Base-by-base conservation (phyloP, 2,797 vertebrate genomes). In the Apogon hyalosoma region DNA sequence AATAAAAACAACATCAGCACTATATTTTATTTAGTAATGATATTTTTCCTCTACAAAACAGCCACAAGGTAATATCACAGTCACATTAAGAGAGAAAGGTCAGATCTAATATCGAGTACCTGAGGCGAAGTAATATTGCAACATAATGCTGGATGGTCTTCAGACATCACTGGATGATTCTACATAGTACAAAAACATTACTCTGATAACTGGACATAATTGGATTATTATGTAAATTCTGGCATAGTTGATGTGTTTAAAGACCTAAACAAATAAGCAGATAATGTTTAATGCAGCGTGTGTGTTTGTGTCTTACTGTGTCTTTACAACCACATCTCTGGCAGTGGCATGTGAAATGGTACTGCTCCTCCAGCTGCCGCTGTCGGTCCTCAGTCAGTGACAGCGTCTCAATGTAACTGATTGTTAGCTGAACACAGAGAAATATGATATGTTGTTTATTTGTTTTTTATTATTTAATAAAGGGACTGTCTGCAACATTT, bases 271-370 rank as follows among this genome's bases (percentile, higher is more conserved):
- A 66, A 24, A n/a, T 36, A 7, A 24, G 42, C 1, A 45, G 12
- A 46, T 24, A 52, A n/a, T 41, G 14, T 19, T 6, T 43, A 0
- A 15, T 15, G 10, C 41, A 0, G 42, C 24, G 38, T 56, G 45
- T 60, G 40, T 72, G 43, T 71, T 51, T 16, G 48, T 14, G 43
- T 63, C 63, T 84, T 57, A 90, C 88, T 66, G 74, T 78, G 56
- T 86, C 73, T 41, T n/a, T 28, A 31, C 80, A 78, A 28, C 76
- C 48, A 51, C 91, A 92, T 45, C 13, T 41, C 36, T 84, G 81
- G 66, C 91, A 92, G 73, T 4, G 56, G 85, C 90, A 92, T 48
- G 73, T 82, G 8, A 92, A 92, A 62, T 88, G 80, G 58, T 90
- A 92, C 72, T 91, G 91, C 12, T 88, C 86, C 59, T 87, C 56